These are phyloP conservation scores for Indicator maculatus DNA, from an alignment of 2,113 vertebrate genomes.

Conservation along the genomic window DNA sequence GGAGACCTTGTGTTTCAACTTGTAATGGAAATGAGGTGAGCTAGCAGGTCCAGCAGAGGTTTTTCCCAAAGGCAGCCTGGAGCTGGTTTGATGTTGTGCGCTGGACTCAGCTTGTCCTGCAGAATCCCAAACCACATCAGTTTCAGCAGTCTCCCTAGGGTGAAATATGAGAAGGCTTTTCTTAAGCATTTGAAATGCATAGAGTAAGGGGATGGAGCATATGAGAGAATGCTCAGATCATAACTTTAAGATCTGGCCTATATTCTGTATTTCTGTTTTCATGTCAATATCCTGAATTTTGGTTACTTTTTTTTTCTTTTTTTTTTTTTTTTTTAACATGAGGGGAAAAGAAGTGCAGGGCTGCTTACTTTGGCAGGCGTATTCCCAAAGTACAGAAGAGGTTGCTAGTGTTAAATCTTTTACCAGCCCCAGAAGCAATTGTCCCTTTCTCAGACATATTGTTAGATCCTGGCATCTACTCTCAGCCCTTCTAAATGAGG, in stretches of 20 bases:
- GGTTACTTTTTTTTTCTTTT: neutral
- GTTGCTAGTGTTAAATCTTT: neutral
- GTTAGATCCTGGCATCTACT: constrained; percentile 12
- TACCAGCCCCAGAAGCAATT: neutral
- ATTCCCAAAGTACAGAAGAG: neutral
- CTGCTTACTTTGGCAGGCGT: neutral
- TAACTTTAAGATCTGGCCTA: neutral
- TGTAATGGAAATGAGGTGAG: neutral
- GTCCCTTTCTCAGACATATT: neutral
- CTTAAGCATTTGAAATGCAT: neutral
- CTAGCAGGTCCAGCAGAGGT: neutral
- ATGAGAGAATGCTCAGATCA: neutral
- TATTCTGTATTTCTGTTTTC: neutral
- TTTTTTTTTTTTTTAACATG: neutral
- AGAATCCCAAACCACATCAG: neutral
- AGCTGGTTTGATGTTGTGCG: neutral
- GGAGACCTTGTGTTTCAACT: neutral
- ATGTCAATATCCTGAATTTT: neutral
- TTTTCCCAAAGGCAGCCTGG: neutral
- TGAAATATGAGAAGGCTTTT: neutral
- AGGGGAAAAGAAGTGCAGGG: neutral
- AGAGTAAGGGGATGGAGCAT: neutral
- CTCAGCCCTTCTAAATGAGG: constrained; percentile 6
- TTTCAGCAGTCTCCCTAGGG: neutral
- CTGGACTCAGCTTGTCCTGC: neutral